phyloP scores from a whole-genome alignment of 2,797 vertebrate species.

The Sebastes steindachneri region DNA sequence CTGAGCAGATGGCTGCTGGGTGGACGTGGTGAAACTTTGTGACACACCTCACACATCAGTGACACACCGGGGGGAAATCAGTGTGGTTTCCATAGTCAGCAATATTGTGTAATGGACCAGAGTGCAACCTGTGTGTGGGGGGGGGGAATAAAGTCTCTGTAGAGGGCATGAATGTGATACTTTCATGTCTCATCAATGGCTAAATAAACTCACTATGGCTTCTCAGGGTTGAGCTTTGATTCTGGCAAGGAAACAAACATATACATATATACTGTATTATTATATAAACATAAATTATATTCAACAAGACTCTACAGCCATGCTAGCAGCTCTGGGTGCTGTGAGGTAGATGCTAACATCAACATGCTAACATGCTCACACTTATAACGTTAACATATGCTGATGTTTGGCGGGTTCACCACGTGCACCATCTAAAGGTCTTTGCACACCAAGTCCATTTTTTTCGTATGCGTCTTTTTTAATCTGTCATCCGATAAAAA shows the following conservation, averaged over 20 bases:
- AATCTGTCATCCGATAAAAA: no score
- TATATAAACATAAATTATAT: no score
- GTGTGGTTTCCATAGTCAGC: not conserved
- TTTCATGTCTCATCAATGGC: not conserved
- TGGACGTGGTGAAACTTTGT: constrained; percentile 10
- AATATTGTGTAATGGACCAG: not conserved
- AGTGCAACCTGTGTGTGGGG: not conserved
- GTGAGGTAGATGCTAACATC: not conserved
- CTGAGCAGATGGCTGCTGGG: constrained; percentile 11
- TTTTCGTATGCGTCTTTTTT: no score
- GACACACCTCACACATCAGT: not conserved
- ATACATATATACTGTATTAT: no score
- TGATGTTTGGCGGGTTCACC: no score
- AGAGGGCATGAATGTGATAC: no score
- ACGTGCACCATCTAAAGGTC: no score
- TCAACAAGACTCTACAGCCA: not conserved
- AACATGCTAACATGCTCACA: not conserved
- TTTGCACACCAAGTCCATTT: no score
- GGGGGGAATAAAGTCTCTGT: not conserved
- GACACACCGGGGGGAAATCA: not conserved
- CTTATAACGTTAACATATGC: not conserved
- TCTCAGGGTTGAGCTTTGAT: not conserved
- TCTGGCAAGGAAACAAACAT: no score
- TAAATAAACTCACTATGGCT: not conserved
- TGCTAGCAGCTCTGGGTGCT: not conserved